Percentiles rank a stretch among this genome's conserved stretches.
Conservation (phyloP, 2,113 vertebrate species). For the Toxostoma redivivum region DNA sequence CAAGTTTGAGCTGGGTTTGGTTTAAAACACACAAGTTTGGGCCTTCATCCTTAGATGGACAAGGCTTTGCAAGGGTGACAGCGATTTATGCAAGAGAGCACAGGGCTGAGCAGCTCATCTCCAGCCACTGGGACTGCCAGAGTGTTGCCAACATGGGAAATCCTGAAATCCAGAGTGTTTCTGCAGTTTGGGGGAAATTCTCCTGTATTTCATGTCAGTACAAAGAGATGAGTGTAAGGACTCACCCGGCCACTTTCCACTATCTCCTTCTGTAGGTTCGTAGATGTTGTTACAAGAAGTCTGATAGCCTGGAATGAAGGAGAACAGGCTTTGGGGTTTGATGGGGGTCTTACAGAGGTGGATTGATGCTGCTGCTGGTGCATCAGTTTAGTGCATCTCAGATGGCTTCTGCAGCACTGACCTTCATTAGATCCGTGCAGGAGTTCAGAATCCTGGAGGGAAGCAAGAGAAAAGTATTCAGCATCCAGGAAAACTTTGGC, state of each 20-base stretch:
- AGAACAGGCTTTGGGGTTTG: not conserved
- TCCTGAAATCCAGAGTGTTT: not conserved
- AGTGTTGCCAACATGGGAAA: not conserved
- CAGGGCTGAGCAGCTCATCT: not conserved
- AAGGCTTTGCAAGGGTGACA: not conserved
- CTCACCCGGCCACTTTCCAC: constrained; percentile 92
- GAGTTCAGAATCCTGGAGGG: constrained; percentile 85
- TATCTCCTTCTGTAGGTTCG: constrained; percentile 94
- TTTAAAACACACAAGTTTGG: not conserved
- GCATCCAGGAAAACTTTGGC: not conserved
- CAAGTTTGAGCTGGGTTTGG: not conserved
- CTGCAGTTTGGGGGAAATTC: not conserved
- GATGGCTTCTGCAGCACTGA: constrained; percentile 50
- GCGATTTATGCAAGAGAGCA: rapidly evolving
- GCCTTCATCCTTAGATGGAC: not conserved
- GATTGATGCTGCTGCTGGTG: not conserved
- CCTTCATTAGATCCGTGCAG: constrained; percentile 98
- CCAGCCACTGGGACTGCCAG: not conserved
- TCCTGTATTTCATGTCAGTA: rapidly evolving
- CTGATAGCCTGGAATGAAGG: constrained; percentile 82
- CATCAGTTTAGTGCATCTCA: not conserved
- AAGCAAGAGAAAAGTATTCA: not conserved
- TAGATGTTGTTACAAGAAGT: constrained; percentile 87
- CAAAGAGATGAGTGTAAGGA: not conserved
- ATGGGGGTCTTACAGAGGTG: not conserved